These are phyloP conservation scores for Chelonus insularis DNA, from an alignment of 1,140 invertebrate species.

Conservation along the genomic window DNA sequence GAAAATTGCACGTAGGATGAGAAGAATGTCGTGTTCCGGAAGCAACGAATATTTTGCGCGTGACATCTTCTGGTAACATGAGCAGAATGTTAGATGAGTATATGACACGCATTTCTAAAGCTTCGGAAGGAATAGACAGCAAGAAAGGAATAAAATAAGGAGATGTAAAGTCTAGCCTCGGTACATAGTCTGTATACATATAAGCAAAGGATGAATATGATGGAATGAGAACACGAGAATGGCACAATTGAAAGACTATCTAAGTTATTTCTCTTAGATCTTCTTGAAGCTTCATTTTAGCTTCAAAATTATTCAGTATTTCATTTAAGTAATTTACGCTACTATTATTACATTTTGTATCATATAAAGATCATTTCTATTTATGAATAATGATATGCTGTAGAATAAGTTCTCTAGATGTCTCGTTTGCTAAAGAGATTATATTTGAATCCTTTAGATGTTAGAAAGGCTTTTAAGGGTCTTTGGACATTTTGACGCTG, in stretches of 20 bases:
- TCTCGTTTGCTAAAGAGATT: too few relatives aligned
- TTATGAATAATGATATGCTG: background rate
- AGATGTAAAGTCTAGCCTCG: background rate
- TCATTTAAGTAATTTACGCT: background rate
- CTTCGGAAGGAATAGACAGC: background rate
- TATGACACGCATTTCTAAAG: constrained; percentile 8
- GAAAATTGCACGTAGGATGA: background rate
- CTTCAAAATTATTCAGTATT: constrained; percentile 1
- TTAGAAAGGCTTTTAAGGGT: background rate
- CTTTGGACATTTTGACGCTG: background rate
- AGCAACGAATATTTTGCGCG: constrained; percentile 8
- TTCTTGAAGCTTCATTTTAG: constrained; percentile 1
- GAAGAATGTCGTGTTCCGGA: background rate
- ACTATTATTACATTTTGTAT: background rate
- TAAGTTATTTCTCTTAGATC: constrained; percentile 6
- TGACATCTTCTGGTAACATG: background rate
- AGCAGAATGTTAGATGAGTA: constrained; percentile 12
- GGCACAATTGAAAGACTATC: constrained; percentile 6
- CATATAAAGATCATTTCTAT: background rate
- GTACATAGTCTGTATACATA: background rate
- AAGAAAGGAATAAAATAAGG: constrained; percentile 2
- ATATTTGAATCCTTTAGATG: too few relatives aligned
- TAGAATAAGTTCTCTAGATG: too few relatives aligned
- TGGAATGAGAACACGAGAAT: constrained; percentile 10
- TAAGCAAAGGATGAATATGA: constrained; percentile 7